Evolutionary conservation across 1,140 invertebrate species (phyloP).

Genomic region (Halictus rubicundus): DNA sequence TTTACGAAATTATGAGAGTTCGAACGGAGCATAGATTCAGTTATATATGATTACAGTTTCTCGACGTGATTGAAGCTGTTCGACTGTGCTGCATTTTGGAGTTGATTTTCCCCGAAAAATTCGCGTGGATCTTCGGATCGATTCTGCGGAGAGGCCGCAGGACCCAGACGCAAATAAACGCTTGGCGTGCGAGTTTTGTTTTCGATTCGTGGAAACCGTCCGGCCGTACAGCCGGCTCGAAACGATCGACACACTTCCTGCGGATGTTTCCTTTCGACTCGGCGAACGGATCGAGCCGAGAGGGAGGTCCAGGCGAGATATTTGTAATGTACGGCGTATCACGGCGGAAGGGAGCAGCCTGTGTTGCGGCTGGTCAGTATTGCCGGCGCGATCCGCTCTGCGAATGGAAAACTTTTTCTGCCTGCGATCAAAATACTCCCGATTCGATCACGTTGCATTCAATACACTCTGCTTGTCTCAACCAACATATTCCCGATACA

Average conservation of each 20-base stretch:
- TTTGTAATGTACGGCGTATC: constrained; percentile 7
- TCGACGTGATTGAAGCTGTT: too few species aligned
- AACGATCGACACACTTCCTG: constrained; percentile 52
- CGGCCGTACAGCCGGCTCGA: background rate
- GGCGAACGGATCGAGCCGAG: constrained; percentile 26
- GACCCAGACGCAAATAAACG: constrained; percentile 42
- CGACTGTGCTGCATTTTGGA: too few species aligned
- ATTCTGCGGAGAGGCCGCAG: constrained; percentile 16
- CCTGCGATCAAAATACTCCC: too few species aligned
- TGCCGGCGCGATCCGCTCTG: background rate
- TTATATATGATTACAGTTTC: too few species aligned
- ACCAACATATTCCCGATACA: too few species aligned
- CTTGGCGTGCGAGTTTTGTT: background rate
- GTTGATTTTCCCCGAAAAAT: too few species aligned
- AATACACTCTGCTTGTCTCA: too few species aligned
- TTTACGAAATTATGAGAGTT: too few species aligned
- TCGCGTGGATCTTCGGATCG: too few species aligned
- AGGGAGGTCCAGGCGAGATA: constrained; percentile 30
- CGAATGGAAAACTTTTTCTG: background rate
- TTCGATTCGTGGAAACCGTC: constrained; percentile 31
- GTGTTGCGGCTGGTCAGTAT: constrained; percentile 51
- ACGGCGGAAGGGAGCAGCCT: background rate
- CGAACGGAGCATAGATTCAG: too few species aligned
- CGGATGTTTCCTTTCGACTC: constrained; percentile 52
- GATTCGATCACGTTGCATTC: background rate